phyloP scores from a whole-genome alignment of 92 coral and sea anemone genomes.

The Pocillopora grandis region DNA sequence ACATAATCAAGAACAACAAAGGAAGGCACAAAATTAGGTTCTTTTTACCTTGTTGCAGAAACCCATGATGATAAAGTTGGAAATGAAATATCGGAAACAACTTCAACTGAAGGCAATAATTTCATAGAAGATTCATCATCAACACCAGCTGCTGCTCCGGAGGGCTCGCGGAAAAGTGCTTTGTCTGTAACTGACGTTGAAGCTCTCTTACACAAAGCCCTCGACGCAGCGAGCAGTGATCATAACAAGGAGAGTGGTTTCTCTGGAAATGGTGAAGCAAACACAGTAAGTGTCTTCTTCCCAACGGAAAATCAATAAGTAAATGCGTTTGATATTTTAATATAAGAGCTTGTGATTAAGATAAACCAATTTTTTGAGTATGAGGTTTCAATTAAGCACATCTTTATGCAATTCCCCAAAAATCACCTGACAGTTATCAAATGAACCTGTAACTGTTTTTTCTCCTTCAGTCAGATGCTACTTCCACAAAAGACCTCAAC shows the following conservation, averaged over 20 bases:
- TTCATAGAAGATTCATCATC: slow-evolving; percentile 11
- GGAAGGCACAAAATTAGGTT: neutral
- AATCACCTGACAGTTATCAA: no score
- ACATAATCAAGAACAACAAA: neutral
- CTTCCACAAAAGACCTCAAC: neutral
- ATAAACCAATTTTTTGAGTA: no score
- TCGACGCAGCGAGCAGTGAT: slow-evolving; percentile 19
- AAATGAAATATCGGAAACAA: slow-evolving; percentile 14
- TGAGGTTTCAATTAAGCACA: no score
- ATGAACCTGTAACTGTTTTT: neutral
- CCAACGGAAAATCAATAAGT: neutral
- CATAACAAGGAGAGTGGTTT: neutral
- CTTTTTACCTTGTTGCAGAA: neutral
- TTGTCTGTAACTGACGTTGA: neutral
- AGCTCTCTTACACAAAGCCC: slow-evolving; percentile 26
- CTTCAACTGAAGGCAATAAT: neutral
- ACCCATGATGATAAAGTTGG: neutral
- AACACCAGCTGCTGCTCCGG: neutral
- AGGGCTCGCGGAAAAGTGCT: neutral
- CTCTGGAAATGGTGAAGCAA: slow-evolving; percentile 18
- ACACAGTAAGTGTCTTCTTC: neutral
- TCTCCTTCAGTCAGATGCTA: neutral
- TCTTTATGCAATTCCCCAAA: no score
- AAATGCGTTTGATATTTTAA: neutral
- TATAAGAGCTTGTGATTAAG: no score